Evolutionary conservation across 2,113 vertebrate species (phyloP), one percentile per base, ranked within the genome.

Genomic region (Pyxicephalus adspersus): DNA sequence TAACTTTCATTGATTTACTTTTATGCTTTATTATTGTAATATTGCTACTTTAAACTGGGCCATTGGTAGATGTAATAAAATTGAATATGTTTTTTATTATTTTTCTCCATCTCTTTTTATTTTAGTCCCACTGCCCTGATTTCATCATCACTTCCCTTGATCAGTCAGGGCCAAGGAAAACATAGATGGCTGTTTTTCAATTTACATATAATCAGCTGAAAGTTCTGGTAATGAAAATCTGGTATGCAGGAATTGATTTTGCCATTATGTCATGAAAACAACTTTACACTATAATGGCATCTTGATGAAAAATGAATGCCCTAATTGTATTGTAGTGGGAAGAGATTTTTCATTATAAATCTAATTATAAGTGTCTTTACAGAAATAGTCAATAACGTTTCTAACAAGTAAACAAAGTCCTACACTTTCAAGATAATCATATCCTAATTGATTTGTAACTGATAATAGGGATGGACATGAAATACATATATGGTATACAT

Each of bases 391-490:
- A 25, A 67, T 67, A 50, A 17, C 34, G 50, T 67, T 50, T 67
- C 15, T 15, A 63, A 45, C 34, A 67, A 31, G 45, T 45, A 67
- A 50, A 50, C 34, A 67, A 23, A 67, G 65, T 67, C 23, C 34
- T 66, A 38, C 64, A 38, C 64, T 22, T 38, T 22, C 64, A 66
- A 22, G 20, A n/a, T 66, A 66, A 66, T 66, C 64, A 38, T 66
- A 25, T 45, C n/a, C 65, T 18, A 45, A 45, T 45, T 45, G 38
- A 45, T 45, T 45, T 45, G 38, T 67, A 67, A 45, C 20, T 23
- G n/a, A 58, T 58, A 58, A n/a, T 58, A 58, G 25, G 45, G 45
- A 70, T 52, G 5, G 28, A 67, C 63, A 17, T 28, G 60, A 63
- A 63, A 17, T 26, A 17, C 60, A 61, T 61, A 18, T 60, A 25